These are phyloP conservation scores for Podilymbus podiceps DNA, from an alignment of 2,113 vertebrate species.

Conservation along the genomic window DNA sequence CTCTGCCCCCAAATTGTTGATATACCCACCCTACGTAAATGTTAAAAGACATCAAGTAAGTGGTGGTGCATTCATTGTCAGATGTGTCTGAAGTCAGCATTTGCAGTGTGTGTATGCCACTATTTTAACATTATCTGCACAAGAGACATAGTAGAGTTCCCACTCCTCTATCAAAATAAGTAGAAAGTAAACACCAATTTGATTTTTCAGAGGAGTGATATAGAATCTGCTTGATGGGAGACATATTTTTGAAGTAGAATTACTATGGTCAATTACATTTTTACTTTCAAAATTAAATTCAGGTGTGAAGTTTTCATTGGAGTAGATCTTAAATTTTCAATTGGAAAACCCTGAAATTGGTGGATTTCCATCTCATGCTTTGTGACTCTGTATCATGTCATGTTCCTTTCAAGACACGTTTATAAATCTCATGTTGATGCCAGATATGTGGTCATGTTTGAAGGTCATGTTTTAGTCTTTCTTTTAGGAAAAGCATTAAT, in stretches of 20 bases:
- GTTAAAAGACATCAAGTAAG: background rate
- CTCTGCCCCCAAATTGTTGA: background rate
- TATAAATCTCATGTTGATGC: background rate
- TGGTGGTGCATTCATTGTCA: background rate
- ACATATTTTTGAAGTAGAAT: background rate
- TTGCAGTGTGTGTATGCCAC: background rate
- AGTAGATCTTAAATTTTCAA: background rate
- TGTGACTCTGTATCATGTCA: background rate
- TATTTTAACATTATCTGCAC: background rate
- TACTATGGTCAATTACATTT: background rate
- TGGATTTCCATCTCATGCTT: background rate
- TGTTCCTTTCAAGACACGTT: background rate
- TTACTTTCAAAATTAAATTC: background rate
- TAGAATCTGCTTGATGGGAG: background rate
- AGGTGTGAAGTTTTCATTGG: background rate
- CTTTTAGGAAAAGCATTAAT: background rate
- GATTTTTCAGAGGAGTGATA: background rate
- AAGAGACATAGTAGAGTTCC: background rate
- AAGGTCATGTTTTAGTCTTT: background rate
- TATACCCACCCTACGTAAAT: background rate
- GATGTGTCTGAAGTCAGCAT: background rate
- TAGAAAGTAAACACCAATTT: background rate
- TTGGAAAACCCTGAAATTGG: background rate
- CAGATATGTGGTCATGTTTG: background rate
- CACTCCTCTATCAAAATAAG: background rate